A percentile compares a stretch with the other conserved stretches of the same genome.
These are phyloP conservation scores for Microcebus jonahi DNA, from an alignment of 2,113 vertebrate genomes.

Conservation along the genomic window DNA sequence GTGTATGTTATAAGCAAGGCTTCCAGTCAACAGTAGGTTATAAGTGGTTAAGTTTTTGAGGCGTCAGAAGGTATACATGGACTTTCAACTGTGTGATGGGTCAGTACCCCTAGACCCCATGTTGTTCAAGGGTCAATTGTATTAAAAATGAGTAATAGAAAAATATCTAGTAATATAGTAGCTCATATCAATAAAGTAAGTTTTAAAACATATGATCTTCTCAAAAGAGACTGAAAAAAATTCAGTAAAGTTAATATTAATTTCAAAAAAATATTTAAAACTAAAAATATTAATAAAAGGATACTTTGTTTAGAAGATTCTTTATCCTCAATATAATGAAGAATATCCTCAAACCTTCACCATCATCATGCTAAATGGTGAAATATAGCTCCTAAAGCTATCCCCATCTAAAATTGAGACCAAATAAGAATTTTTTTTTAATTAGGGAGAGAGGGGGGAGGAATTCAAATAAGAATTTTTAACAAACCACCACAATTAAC, in stretches of 20 bases:
- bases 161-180: background rate
- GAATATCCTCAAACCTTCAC: background rate
- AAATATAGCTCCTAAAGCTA: background rate
- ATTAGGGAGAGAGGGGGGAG: too few species aligned
- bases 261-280: slow-evolving; percentile 4
- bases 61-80: too few species aligned
- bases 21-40: too few species aligned
- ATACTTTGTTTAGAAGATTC: background rate
- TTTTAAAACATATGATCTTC: background rate
- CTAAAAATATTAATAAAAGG: background rate
- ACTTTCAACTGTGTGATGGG: too few species aligned
- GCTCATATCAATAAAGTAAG: background rate
- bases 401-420: background rate
- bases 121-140: too few species aligned
- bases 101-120: too few species aligned
- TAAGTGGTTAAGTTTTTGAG: too few species aligned
- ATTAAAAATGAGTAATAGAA: background rate
- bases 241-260: background rate
- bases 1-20: too few species aligned
- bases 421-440: slow-evolving; percentile 1
- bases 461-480: background rate
- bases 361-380: background rate
- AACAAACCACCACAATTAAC: background rate
- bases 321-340: background rate
- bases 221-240: background rate